Conservation (phyloP, 2,888 invertebrate genomes). For the Erebia ligea region DNA sequence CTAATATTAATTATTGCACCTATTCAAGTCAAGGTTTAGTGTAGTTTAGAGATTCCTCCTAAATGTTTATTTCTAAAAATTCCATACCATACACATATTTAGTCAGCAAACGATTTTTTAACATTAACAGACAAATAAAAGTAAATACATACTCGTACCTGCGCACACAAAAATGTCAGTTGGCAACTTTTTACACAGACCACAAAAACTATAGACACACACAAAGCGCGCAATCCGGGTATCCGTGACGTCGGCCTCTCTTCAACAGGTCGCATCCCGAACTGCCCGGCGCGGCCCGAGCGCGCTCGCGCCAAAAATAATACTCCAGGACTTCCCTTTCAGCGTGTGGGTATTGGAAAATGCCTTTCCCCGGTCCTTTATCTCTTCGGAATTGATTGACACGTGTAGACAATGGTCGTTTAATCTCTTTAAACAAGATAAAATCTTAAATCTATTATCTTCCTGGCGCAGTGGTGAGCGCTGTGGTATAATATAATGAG, state of each 20-base stretch:
- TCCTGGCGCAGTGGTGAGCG: too few species aligned
- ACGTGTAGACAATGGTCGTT: slow-evolving; percentile 23
- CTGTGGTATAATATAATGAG: too few species aligned
- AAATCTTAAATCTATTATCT: not conserved
- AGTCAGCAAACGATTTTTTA: too few species aligned
- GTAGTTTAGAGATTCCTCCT: too few species aligned
- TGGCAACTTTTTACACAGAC: slow-evolving; percentile 5
- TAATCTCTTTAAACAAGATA: not conserved
- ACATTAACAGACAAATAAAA: too few species aligned
- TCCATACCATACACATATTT: not conserved
- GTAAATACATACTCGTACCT: slow-evolving; percentile 2
- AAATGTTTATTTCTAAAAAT: too few species aligned
- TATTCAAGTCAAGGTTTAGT: too few species aligned
- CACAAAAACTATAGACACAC: slow-evolving; percentile 30
- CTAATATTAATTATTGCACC: too few species aligned
- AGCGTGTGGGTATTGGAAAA: slow-evolving; percentile 76
- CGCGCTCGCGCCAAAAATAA: slow-evolving; percentile 82
- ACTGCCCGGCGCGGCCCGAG: slow-evolving; percentile 68
- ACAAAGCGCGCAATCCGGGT: slow-evolving; percentile 37
- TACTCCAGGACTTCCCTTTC: slow-evolving; percentile 72
- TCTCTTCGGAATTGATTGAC: slow-evolving; percentile 53
- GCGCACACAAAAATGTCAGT: slow-evolving; percentile 16
- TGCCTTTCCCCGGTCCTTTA: slow-evolving; percentile 66
- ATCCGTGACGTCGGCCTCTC: slow-evolving; percentile 64
- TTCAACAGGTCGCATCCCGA: slow-evolving; percentile 80